A percentile compares a stretch with the other conserved stretches of the same genome.
Evolutionary conservation across 1,140 invertebrate species (phyloP).

Genomic region (Brachystomella parvula): DNA sequence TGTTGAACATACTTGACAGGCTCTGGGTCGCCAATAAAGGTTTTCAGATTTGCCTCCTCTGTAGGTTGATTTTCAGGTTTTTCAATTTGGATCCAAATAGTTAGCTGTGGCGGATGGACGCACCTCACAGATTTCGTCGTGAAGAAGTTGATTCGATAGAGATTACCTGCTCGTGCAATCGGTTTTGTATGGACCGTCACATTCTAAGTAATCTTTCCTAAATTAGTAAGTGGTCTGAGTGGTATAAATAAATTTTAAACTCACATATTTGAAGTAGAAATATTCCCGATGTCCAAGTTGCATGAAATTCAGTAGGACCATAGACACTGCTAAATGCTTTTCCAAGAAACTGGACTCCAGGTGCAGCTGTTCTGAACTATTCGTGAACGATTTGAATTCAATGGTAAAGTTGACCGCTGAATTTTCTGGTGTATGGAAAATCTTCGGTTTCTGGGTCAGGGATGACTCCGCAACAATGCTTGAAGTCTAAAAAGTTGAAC

Average conservation of each 20-base stretch:
- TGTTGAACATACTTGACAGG: background rate
- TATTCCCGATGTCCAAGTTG: background rate
- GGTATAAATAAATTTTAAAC: background rate
- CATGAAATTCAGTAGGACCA: background rate
- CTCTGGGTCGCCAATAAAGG: background rate
- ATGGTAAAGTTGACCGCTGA: constrained; percentile 4
- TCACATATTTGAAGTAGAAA: constrained; percentile 28
- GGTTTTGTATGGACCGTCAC: background rate
- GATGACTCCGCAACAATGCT: constrained; percentile 17
- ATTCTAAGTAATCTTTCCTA: background rate
- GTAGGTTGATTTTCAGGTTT: background rate
- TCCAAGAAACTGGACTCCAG: constrained; percentile 15
- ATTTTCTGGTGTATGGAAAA: background rate
- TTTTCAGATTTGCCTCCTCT: background rate
- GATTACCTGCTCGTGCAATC: background rate
- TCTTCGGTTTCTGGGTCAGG: constrained; percentile 21
- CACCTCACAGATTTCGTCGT: constrained; percentile 14
- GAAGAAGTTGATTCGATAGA: constrained; percentile 17
- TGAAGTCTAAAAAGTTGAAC: constrained; percentile 18
- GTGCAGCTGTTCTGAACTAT: constrained; percentile 1
- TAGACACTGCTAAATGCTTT: constrained; percentile 12
- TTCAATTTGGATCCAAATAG: constrained; percentile 15
- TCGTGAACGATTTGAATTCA: constrained; percentile 14
- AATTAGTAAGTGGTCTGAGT: too few relatives aligned
- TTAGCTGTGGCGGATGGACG: constrained; percentile 16